These are phyloP conservation scores for Axea sp. DNA, from an alignment of 2,888 invertebrate species.

Conservation along the genomic window DNA sequence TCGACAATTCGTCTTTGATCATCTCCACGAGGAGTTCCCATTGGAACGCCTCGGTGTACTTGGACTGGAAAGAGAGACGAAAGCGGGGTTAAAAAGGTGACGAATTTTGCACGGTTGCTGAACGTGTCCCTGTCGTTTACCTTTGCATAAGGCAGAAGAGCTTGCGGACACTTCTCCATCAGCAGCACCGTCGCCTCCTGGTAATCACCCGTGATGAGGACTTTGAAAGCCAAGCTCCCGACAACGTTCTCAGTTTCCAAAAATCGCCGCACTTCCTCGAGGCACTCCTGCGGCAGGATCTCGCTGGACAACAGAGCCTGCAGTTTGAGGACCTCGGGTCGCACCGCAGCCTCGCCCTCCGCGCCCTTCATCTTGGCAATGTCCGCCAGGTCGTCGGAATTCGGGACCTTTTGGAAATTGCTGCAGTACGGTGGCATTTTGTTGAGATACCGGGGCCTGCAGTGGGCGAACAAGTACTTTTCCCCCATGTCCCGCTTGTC, in stretches of 20 bases:
- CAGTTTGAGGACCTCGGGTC: conserved; percentile 75
- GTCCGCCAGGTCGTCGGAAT: conserved; percentile 65
- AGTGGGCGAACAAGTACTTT: conserved; percentile 79
- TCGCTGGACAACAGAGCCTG: conserved; percentile 83
- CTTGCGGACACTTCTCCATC: conserved; percentile 83
- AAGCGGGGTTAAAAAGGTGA: conserved; percentile 4
- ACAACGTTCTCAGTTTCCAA: conserved; percentile 81
- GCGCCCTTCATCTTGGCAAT: conserved; percentile 61
- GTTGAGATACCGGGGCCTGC: conserved; percentile 80
- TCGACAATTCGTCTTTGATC: conserved; percentile 72
- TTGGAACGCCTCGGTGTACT: conserved; percentile 75
- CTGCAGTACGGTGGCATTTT: conserved; percentile 80
- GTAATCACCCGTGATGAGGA: conserved; percentile 80
- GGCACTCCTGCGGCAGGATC: conserved; percentile 81
- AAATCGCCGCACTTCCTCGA: conserved; percentile 83
- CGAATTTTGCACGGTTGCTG: too few relatives aligned
- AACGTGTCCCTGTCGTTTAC: too few relatives aligned
- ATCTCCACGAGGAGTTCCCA: conserved; percentile 77
- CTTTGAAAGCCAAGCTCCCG: conserved; percentile 81
- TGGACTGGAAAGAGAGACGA: too few relatives aligned
- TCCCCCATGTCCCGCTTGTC: conserved; percentile 68
- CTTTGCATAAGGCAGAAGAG: conserved; percentile 84
- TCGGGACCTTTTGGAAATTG: conserved; percentile 68
- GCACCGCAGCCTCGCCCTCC: conserved; percentile 62
- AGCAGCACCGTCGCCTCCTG: conserved; percentile 81